Conservation (phyloP, 2,888 invertebrate genomes). For the Meteorus colon region DNA sequence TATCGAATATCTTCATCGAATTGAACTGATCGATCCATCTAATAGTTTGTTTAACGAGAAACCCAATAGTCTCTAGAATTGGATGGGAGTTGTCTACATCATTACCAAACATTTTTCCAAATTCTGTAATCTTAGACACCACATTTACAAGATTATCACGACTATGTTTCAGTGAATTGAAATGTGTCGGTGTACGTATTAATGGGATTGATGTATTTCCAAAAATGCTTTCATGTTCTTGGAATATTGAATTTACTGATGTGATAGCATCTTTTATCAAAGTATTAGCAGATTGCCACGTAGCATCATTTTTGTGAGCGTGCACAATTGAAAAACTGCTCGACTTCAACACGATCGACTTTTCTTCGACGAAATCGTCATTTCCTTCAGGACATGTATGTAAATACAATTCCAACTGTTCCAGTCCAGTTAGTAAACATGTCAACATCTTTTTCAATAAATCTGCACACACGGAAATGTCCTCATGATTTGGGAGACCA, state of each 20-base stretch:
- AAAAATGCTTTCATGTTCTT: conserved; percentile 49
- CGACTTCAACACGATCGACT: conserved; percentile 56
- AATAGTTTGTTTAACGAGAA: conserved; percentile 53
- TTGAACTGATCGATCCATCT: conserved; percentile 52
- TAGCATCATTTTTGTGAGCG: conserved; percentile 58
- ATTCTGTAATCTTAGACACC: conserved; percentile 44
- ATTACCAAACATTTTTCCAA: conserved; percentile 53
- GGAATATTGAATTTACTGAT: conserved; percentile 50
- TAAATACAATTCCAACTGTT: conserved; percentile 81
- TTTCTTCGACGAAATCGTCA: conserved; percentile 53
- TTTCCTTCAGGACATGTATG: conserved; percentile 77
- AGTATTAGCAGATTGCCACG: conserved; percentile 58
- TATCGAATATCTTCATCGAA: conserved; percentile 63
- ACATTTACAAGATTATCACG: conserved; percentile 51
- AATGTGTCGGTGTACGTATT: conserved; percentile 58
- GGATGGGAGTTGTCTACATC: conserved; percentile 59
- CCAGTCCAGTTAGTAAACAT: conserved; percentile 76
- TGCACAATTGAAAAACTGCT: conserved; percentile 56
- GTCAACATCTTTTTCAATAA: conserved; percentile 75
- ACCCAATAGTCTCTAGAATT: conserved; percentile 58
- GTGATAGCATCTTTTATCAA: conserved; percentile 56
- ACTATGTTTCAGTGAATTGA: conserved; percentile 56
- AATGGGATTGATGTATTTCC: conserved; percentile 35
- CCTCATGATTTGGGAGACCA: conserved; percentile 67
- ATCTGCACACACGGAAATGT: conserved; percentile 70